These are phyloP conservation scores for Hybognathus amarus DNA, from an alignment of 2,797 vertebrate species.

Conservation along the genomic window DNA sequence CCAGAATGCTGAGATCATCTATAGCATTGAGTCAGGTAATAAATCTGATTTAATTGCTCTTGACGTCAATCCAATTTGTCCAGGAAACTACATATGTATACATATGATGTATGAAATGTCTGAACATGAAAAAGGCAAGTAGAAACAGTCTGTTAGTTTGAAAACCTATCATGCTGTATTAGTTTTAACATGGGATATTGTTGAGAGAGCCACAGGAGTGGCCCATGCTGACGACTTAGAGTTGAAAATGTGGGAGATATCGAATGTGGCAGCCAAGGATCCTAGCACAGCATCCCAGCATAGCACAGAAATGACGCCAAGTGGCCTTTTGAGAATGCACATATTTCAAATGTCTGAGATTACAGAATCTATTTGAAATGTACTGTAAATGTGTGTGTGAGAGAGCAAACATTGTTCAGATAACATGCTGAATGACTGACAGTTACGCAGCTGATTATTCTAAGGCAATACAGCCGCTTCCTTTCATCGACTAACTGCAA, in stretches of 20 bases:
- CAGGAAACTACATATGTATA: neutral
- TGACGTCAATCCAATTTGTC: neutral
- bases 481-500: neutral
- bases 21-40: constrained; percentile 95
- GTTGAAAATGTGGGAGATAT: constrained; percentile 63
- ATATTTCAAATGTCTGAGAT: constrained; percentile 83
- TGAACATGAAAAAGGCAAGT: neutral
- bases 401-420: constrained; percentile 20
- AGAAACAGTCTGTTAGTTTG: constrained; percentile 19
- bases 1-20: constrained; percentile 89
- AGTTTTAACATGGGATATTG: constrained; percentile 15
- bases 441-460: neutral
- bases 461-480: neutral
- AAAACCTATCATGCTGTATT: constrained; percentile 36
- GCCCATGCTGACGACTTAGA: neutral
- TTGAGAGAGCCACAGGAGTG: constrained; percentile 47
- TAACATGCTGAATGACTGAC: constrained; percentile 14
- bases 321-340: constrained; percentile 69
- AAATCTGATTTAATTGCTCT: neutral
- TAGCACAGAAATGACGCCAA: constrained; percentile 61
- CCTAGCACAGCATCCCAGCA: constrained; percentile 31
- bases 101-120: constrained; percentile 16
- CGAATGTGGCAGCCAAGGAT: constrained; percentile 68
- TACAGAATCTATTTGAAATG: constrained; percentile 74
- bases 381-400: neutral